Evolutionary conservation across 2,113 vertebrate genomes (phyloP).

Genomic region (Anoura caudifer): DNA sequence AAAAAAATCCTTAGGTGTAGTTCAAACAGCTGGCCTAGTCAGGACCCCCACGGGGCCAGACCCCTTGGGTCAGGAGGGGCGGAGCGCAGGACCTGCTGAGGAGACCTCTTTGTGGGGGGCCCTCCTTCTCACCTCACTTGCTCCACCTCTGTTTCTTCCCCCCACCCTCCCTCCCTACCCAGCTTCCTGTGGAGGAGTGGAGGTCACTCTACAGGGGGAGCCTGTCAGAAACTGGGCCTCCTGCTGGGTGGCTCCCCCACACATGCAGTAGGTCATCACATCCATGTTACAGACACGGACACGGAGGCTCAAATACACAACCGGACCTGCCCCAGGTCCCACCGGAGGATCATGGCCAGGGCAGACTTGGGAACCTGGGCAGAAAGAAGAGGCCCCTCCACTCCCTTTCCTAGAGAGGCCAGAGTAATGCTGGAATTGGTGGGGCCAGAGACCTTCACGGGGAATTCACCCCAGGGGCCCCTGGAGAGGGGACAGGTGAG

Average conservation of each 20-base stretch:
- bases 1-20: not conserved
- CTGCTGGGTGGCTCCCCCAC: not conserved
- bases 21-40: not conserved
- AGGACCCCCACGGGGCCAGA: not conserved
- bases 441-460: not conserved
- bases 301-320: not conserved
- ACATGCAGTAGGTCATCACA: not conserved
- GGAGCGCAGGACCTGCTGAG: fast-evolving
- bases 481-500: not conserved
- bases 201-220: not conserved
- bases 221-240: fast-evolving
- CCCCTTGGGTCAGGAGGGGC: not conserved
- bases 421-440: no score
- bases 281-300: not conserved
- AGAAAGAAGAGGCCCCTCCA: not conserved
- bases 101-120: not conserved
- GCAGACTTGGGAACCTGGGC: not conserved
- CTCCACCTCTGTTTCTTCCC: not conserved
- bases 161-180: not conserved
- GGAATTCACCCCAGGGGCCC: not conserved
- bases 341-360: fast-evolving
- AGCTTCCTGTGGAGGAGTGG: not conserved
- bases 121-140: not conserved
- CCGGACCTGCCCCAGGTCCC: not conserved
- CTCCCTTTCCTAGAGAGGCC: not conserved